These are phyloP conservation scores for Calliopum simillimum DNA, from an alignment of 2,888 invertebrate species.

Conservation along the genomic window DNA sequence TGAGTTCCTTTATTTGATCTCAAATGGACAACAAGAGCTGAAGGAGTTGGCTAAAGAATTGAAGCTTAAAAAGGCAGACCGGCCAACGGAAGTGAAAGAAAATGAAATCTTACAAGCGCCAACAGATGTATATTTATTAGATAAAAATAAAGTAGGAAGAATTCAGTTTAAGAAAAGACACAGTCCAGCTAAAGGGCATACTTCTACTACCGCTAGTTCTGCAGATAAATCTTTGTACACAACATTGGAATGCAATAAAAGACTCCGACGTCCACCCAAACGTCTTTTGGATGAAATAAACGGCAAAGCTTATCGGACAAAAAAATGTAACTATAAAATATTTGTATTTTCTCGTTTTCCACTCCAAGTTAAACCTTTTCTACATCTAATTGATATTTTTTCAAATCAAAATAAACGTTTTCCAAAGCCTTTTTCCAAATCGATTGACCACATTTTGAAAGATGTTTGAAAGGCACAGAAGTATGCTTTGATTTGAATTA, in stretches of 20 bases:
- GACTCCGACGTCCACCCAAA: slow-evolving; percentile 63
- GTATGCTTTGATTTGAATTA: no score
- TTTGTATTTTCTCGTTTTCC: no score
- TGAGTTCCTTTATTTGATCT: slow-evolving; percentile 78
- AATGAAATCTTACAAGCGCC: background rate
- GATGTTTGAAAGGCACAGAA: no score
- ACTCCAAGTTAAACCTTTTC: no score
- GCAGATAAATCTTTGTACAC: background rate
- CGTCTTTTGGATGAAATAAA: slow-evolving; percentile 60
- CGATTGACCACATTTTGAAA: no score
- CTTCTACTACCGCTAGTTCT: background rate
- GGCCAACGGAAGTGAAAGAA: background rate
- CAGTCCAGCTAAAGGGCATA: background rate
- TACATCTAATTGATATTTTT: no score
- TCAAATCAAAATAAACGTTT: no score
- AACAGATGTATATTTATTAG: background rate
- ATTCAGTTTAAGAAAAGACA: no score
- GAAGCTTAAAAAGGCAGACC: background rate
- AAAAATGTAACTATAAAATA: no score
- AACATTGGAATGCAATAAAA: slow-evolving; percentile 7
- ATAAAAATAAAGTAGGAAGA: no score
- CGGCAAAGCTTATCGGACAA: background rate
- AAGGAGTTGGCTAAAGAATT: slow-evolving; percentile 62
- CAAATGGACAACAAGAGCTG: slow-evolving; percentile 73
- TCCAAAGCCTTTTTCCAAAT: no score